Base-by-base conservation (phyloP, 1,140 invertebrate species). In the Drusus annulatus region DNA sequence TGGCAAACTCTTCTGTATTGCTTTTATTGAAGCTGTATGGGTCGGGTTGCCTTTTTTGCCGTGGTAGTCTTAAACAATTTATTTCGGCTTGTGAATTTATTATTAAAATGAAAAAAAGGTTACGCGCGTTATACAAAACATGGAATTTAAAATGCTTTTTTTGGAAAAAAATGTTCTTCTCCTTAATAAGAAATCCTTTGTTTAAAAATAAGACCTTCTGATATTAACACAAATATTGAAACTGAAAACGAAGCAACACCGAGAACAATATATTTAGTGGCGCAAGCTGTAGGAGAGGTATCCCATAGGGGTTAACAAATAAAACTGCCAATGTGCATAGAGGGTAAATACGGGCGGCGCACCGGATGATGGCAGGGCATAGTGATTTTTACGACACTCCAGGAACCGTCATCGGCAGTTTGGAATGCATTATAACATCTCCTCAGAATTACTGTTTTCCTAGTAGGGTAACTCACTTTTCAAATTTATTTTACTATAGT, bases 311-410 rank as follows among this genome's bases (percentile, higher is more conserved):
- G 74, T 65, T 80, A 54, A 51, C 81, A 75, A 76, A 82, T 82
- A 82, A 82, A 82, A 82, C 79, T 82, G 77, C 52, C 81, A 82
- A 82, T 80, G 79, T 79, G 71, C 76, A 81, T 8, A 77, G 50
- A 77, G 77, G 79, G 56, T 56, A 78, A 51, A 58, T 31, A 21
- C 45, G 52, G n/a, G 45, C 21, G 16, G 36, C 52, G 6, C 56
- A 71, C 69, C 23, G 36, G 54, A 58, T 81, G 80, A 78, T 52
- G 76, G 68, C 58, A 5, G 36, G 56, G 74, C 74, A 79, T 82
- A 82, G 78, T 82, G 81, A 82, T 82, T 82, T 82, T 82, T 82
- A 82, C 78, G 81, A 80, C 73, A 69, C 78, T 75, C 74, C 62
- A 56, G 69, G 50, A 79, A 74, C 76, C 76, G 56, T 81, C 80